Percentiles rank a stretch among this genome's conserved stretches.
Conservation (phyloP, 2,888 invertebrate genomes). For the Schizotus pectinicornis region DNA sequence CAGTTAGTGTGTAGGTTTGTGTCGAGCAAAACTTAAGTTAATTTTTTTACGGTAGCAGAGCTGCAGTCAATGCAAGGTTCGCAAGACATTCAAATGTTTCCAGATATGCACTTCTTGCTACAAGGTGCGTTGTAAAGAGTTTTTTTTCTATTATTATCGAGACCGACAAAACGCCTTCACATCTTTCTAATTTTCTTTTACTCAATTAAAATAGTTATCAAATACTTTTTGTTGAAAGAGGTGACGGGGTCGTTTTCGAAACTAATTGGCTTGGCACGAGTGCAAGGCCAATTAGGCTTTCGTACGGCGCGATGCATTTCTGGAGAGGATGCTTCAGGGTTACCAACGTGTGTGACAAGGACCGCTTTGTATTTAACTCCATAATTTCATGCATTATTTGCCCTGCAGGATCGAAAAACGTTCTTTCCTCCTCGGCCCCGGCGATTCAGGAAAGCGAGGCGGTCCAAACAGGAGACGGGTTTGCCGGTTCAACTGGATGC, state of each 20-base stretch:
- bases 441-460: constrained; percentile 45
- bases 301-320: not conserved
- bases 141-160: not conserved
- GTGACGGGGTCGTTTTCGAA: not conserved
- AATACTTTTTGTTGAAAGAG: no score
- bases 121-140: constrained; percentile 42
- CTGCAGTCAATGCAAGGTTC: constrained; percentile 49
- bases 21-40: constrained; percentile 28
- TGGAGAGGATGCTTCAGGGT: constrained; percentile 11
- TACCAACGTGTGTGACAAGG: constrained; percentile 3
- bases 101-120: constrained; percentile 47
- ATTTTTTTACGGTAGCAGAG: constrained; percentile 42
- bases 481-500: constrained; percentile 52
- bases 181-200: no score
- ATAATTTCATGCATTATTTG: constrained; percentile 33
- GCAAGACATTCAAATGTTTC: constrained; percentile 48
- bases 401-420: constrained; percentile 67
- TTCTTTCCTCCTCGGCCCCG: constrained; percentile 72
- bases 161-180: no score
- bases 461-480: constrained; percentile 24
- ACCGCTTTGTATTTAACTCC: constrained; percentile 1
- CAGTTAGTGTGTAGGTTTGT: no score
- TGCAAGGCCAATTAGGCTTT: constrained; percentile 5
- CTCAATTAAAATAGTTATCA: no score
- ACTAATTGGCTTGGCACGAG: constrained; percentile 2